Conservation (phyloP, 2,797 vertebrate genomes). For the Tangara arthus region DNA sequence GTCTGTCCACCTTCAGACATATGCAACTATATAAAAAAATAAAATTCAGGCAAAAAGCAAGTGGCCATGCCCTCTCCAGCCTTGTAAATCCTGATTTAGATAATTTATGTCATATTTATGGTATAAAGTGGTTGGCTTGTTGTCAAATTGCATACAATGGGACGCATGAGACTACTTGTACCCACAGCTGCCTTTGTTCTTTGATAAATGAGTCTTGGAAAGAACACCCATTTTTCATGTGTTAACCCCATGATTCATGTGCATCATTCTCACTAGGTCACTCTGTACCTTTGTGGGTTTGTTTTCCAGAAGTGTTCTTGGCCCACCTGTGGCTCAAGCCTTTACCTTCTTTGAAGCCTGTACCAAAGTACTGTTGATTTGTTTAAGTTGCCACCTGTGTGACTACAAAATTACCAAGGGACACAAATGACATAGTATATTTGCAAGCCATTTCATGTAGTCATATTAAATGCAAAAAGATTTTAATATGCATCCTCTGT, state of each 20-base stretch:
- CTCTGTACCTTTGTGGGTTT: neutral
- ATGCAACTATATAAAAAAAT: neutral
- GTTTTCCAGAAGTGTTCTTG: neutral
- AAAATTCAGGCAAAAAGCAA: neutral
- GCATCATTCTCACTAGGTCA: neutral
- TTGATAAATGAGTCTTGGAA: neutral
- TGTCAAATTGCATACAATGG: neutral
- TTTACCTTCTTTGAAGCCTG: neutral
- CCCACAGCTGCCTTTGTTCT: neutral
- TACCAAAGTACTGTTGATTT: neutral
- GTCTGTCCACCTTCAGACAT: neutral
- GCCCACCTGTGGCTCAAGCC: neutral
- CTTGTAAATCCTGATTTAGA: neutral
- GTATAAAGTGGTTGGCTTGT: neutral
- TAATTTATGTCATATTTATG: neutral
- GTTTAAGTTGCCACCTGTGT: neutral
- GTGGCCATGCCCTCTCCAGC: neutral
- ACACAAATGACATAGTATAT: neutral
- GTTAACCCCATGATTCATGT: neutral
- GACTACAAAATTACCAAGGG: neutral
- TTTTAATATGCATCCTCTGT: neutral
- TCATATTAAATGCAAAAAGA: neutral
- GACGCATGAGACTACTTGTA: neutral
- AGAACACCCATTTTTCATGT: neutral
- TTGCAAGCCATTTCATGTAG: neutral